A percentile compares a stretch with the other conserved stretches of the same genome.
Evolutionary conservation across 2,888 invertebrate genomes (phyloP).

Genomic region (Erebia ligea): DNA sequence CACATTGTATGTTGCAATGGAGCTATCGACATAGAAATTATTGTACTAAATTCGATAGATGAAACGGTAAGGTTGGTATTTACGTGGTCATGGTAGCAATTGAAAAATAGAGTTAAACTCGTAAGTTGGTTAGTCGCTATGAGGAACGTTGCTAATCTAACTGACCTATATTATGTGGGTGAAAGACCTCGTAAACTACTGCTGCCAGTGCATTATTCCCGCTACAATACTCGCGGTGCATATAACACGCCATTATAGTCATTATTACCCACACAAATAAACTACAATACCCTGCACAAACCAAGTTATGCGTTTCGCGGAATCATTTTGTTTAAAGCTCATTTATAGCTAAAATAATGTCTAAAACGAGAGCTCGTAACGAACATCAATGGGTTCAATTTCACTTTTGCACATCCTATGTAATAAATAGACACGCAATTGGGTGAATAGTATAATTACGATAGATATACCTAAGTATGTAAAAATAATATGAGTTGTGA

Average conservation of each 20-base stretch:
- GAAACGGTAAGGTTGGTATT: neutral
- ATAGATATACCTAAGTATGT: neutral
- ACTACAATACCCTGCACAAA: conserved; percentile 51
- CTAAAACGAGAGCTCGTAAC: conserved; percentile 57
- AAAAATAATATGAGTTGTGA: neutral
- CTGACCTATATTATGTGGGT: conserved; percentile 80
- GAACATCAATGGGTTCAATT: conserved; percentile 41
- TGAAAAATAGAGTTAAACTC: conserved; percentile 37
- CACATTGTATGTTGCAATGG: too few relatives aligned
- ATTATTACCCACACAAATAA: conserved; percentile 55
- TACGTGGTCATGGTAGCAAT: conserved; percentile 17
- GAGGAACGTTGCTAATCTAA: conserved; percentile 77
- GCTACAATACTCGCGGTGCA: conserved; percentile 64
- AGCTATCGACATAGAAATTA: neutral
- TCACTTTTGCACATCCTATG: conserved; percentile 36
- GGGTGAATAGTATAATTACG: neutral
- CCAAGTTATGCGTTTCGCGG: conserved; percentile 57
- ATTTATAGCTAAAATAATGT: conserved; percentile 68
- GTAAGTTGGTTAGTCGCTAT: conserved; percentile 39
- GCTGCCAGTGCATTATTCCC: conserved; percentile 75
- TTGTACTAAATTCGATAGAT: neutral
- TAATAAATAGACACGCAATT: conserved; percentile 1
- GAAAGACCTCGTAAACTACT: conserved; percentile 82
- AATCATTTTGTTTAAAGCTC: conserved; percentile 70
- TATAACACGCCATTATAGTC: conserved; percentile 57